A percentile compares a stretch with the other conserved stretches of the same genome.
These are phyloP conservation scores for Neotoxoptera formosana DNA, from an alignment of 1,140 invertebrate genomes.

Conservation along the genomic window DNA sequence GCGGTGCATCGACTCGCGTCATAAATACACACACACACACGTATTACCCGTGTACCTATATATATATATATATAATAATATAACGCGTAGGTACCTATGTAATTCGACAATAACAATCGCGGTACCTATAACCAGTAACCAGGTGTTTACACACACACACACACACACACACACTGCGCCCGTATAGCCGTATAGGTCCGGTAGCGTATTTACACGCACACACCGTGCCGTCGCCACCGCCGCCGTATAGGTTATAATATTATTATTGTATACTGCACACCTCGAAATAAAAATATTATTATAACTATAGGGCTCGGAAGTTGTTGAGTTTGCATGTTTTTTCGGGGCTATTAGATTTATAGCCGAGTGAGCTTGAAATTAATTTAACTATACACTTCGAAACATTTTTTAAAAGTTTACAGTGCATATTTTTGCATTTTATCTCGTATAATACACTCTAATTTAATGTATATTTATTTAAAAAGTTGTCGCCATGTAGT, in stretches of 20 bases:
- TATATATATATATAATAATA: too few relatives aligned
- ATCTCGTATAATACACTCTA: too few relatives aligned
- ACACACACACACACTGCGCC: constrained; percentile 11
- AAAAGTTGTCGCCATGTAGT: too few relatives aligned
- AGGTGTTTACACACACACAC: constrained; percentile 47
- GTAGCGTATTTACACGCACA: not conserved
- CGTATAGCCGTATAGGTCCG: not conserved
- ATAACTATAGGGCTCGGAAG: not conserved
- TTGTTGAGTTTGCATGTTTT: too few relatives aligned
- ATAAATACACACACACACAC: constrained; percentile 8
- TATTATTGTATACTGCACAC: not conserved
- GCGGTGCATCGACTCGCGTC: not conserved
- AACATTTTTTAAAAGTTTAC: too few relatives aligned
- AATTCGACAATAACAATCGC: constrained; percentile 38
- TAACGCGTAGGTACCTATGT: not conserved
- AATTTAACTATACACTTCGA: too few relatives aligned
- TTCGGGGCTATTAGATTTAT: too few relatives aligned
- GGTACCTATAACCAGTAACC: constrained; percentile 20
- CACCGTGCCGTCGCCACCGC: not conserved
- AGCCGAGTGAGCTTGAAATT: too few relatives aligned
- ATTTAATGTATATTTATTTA: too few relatives aligned
- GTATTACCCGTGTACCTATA: not conserved
- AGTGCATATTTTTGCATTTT: too few relatives aligned
- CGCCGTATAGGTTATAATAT: not conserved
- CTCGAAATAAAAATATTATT: not conserved